These are phyloP conservation scores for Gymnosoma rotundatum DNA, from an alignment of 2,888 invertebrate species.

Conservation along the genomic window DNA sequence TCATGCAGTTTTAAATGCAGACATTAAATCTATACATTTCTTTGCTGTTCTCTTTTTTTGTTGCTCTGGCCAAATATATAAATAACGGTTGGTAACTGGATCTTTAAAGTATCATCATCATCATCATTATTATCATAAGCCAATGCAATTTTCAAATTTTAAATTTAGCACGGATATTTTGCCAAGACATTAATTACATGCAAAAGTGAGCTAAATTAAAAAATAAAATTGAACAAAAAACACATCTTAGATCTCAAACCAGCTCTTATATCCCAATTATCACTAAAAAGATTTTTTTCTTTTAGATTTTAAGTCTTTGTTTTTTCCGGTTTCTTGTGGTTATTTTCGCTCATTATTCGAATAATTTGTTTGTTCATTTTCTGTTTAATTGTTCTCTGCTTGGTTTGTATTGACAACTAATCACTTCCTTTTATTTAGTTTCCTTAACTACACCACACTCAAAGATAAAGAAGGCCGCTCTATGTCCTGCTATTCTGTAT, in stretches of 20 bases:
- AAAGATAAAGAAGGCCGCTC: slow-evolving; percentile 59
- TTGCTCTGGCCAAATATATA: background rate
- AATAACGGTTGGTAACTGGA: slow-evolving; percentile 50
- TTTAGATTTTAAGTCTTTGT: slow-evolving; percentile 6
- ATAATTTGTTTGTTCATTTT: slow-evolving; percentile 16
- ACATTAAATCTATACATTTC: slow-evolving; percentile 66
- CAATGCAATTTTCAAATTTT: slow-evolving; percentile 32
- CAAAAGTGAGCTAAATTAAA: slow-evolving; percentile 38
- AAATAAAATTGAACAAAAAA: background rate
- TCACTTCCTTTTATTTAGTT: slow-evolving; percentile 61
- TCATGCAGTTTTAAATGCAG: slow-evolving; percentile 62
- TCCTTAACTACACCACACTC: slow-evolving; percentile 48
- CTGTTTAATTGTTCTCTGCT: background rate
- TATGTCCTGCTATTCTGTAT: slow-evolving; percentile 12
- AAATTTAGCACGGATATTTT: slow-evolving; percentile 42
- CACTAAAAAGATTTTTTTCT: slow-evolving; percentile 13
- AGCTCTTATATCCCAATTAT: slow-evolving; percentile 56
- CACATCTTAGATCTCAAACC: background rate
- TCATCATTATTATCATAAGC: background rate
- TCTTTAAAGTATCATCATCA: slow-evolving; percentile 28
- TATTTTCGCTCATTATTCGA: slow-evolving; percentile 35
- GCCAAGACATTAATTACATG: slow-evolving; percentile 32
- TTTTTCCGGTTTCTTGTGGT: slow-evolving; percentile 61
- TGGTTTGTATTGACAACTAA: slow-evolving; percentile 13
- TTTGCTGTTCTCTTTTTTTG: slow-evolving; percentile 70